These are phyloP conservation scores for Ostrea denselamellosa DNA, from an alignment of 1,140 invertebrate genomes.

Conservation along the genomic window DNA sequence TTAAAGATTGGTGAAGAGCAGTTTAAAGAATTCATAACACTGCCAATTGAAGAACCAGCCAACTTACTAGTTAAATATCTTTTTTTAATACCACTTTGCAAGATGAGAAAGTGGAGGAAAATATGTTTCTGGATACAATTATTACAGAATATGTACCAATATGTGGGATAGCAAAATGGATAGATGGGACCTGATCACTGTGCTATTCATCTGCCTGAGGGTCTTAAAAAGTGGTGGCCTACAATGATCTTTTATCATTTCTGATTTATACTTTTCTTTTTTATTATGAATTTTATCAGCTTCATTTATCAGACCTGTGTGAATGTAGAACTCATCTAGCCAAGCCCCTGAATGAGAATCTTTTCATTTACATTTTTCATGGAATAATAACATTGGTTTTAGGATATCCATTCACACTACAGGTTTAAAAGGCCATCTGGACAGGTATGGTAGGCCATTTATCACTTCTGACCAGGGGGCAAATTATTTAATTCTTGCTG, in stretches of 20 bases:
- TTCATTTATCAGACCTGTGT: slow-evolving; percentile 30
- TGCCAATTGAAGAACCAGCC: no score
- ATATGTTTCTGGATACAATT: no score
- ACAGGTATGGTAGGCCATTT: neutral
- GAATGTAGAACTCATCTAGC: slow-evolving; percentile 24
- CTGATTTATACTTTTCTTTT: slow-evolving; percentile 36
- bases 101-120: no score
- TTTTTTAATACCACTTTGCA: no score
- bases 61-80: no score
- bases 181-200: no score
- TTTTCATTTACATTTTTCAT: slow-evolving; percentile 36
- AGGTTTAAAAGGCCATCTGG: slow-evolving; percentile 37
- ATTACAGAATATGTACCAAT: no score
- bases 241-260: slow-evolving; percentile 30
- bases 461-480: slow-evolving; percentile 4
- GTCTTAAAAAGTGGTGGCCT: neutral
- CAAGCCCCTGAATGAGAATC: neutral
- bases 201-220: neutral
- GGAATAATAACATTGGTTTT: slow-evolving; percentile 38
- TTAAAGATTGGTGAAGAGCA: no score
- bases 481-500: slow-evolving; percentile 8
- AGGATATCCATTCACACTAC: neutral
- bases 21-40: no score
- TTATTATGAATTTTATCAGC: slow-evolving; percentile 38
- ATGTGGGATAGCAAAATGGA: no score